phyloP scores from a whole-genome alignment of 2,113 vertebrate species.

The Eudyptes chrysolophus region DNA sequence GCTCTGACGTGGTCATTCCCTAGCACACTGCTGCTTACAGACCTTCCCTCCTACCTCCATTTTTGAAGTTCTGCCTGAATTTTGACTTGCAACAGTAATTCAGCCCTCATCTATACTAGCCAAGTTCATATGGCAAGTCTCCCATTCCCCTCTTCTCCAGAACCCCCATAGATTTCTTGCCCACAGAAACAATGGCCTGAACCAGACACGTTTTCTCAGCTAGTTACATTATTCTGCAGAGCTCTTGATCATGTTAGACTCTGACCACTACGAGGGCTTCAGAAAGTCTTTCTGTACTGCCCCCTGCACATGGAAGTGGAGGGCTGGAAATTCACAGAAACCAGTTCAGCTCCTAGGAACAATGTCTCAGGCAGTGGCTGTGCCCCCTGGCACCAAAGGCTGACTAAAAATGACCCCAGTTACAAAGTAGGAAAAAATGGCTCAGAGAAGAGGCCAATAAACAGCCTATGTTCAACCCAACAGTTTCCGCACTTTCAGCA shows the following conservation, averaged over 20 bases:
- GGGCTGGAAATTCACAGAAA: neutral
- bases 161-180: neutral
- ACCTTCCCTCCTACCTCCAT: neutral
- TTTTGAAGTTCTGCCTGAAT: neutral
- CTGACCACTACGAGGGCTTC: neutral
- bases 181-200: neutral
- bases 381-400: neutral
- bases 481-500: neutral
- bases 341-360: neutral
- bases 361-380: neutral
- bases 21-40: neutral
- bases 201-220: neutral
- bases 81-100: neutral
- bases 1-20: neutral
- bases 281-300: neutral
- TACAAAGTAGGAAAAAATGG: neutral
- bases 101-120: neutral
- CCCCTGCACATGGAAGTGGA: neutral
- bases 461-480: neutral
- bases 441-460: neutral
- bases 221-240: neutral
- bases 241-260: neutral
- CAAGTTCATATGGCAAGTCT: too few species aligned
- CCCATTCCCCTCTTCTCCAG: neutral
- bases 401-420: neutral